A percentile compares a stretch with the other conserved stretches of the same genome.
Conservation (phyloP, 2,888 invertebrate genomes). For the Lithophane leautieri region DNA sequence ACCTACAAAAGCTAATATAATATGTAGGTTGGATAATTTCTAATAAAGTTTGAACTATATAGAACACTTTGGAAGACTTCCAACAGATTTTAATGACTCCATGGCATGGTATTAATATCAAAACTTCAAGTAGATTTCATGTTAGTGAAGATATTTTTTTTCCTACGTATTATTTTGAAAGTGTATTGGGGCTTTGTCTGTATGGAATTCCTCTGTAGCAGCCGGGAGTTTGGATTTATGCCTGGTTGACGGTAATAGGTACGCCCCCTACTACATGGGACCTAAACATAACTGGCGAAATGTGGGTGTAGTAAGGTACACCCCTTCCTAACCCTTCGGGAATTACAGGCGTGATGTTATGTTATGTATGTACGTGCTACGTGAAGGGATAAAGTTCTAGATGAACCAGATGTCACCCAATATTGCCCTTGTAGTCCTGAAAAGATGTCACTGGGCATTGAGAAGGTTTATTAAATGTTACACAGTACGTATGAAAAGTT, state of each 20-base stretch:
- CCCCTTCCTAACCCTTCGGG: no score
- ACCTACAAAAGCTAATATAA: background rate
- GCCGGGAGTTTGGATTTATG: no score
- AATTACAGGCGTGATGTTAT: no score
- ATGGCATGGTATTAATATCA: background rate
- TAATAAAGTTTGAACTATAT: background rate
- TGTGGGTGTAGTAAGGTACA: no score
- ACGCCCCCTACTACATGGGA: no score
- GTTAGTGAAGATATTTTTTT: background rate
- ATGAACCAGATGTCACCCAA: slow-evolving; percentile 9
- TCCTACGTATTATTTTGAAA: background rate
- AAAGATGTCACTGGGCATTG: slow-evolving; percentile 8
- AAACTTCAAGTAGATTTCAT: background rate
- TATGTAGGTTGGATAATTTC: background rate
- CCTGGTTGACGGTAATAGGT: no score
- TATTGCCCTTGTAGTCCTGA: slow-evolving; percentile 2
- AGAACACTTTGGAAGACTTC: background rate
- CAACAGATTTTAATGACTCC: slow-evolving; percentile 6
- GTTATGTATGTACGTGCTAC: no score
- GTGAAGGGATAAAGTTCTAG: background rate
- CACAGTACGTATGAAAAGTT: slow-evolving; percentile 13
- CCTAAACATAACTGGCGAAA: no score
- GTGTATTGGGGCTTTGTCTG: no score
- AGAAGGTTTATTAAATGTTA: slow-evolving; percentile 25
- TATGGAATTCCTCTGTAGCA: no score